A percentile compares a stretch with the other conserved stretches of the same genome.
These are phyloP conservation scores for Monomorium pharaonis DNA, from an alignment of 1,140 invertebrate genomes.

Conservation along the genomic window DNA sequence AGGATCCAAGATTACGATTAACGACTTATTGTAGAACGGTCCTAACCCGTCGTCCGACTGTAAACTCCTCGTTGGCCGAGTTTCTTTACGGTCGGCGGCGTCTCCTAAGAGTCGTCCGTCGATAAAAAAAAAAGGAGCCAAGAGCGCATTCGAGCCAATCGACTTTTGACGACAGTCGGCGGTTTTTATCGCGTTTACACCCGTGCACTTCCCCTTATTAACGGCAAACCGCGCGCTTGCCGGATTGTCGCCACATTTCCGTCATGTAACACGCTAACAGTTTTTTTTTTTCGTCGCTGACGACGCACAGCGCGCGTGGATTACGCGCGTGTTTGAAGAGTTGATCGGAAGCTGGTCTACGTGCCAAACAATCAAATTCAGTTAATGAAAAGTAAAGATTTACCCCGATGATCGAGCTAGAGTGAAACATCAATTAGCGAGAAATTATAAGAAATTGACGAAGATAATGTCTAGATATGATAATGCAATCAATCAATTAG, in stretches of 20 bases:
- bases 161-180: slow-evolving; percentile 46
- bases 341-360: slow-evolving; percentile 37
- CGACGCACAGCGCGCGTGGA: not conserved
- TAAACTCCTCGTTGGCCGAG: slow-evolving; percentile 1
- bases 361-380: not conserved
- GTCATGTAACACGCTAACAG: slow-evolving; percentile 3
- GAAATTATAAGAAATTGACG: not conserved
- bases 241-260: slow-evolving; percentile 12
- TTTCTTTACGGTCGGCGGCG: slow-evolving; percentile 12
- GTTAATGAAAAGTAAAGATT: not conserved
- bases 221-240: not conserved
- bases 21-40: too few relatives aligned
- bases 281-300: slow-evolving; percentile 21
- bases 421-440: not conserved
- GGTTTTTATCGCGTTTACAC: slow-evolving; percentile 29
- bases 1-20: too few relatives aligned
- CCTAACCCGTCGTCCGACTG: not conserved
- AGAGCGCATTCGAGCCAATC: slow-evolving; percentile 13
- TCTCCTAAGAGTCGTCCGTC: not conserved
- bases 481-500: not conserved
- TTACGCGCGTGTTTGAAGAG: slow-evolving; percentile 13
- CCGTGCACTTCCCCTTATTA: slow-evolving; percentile 16
- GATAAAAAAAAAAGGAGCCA: not conserved
- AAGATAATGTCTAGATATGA: not conserved
- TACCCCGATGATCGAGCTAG: not conserved